Conservation (phyloP, 1,140 invertebrate genomes). For the Pseudomyrmex flavicornis region DNA sequence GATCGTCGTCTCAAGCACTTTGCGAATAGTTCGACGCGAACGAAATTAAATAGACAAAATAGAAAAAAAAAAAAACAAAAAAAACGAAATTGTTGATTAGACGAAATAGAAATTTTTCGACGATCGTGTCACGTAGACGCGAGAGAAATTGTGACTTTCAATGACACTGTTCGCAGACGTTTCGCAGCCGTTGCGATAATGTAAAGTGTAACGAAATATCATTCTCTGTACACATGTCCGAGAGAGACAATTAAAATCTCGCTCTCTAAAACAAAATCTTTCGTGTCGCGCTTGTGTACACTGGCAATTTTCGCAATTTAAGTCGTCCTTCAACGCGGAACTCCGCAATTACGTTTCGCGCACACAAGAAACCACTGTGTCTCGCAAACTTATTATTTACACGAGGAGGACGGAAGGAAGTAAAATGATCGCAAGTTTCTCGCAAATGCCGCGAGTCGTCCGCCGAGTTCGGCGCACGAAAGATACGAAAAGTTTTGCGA, state of each 20-base stretch:
- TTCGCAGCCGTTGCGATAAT: too few relatives aligned
- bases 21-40: background rate
- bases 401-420: slow-evolving; percentile 25
- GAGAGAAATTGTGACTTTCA: background rate
- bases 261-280: background rate
- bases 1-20: background rate
- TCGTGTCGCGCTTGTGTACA: background rate
- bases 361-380: slow-evolving; percentile 37
- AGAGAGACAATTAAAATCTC: slow-evolving; percentile 9
- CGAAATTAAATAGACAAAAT: too few relatives aligned
- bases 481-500: slow-evolving; percentile 24
- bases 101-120: too few relatives aligned
- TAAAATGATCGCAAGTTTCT: slow-evolving; percentile 28
- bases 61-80: too few relatives aligned
- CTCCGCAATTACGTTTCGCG: slow-evolving; percentile 15
- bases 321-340: background rate
- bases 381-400: slow-evolving; percentile 35
- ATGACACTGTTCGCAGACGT: too few relatives aligned
- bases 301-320: slow-evolving; percentile 5
- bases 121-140: too few relatives aligned
- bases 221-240: background rate
- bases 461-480: background rate
- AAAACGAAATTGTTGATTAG: too few relatives aligned
- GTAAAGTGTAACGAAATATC: too few relatives aligned
- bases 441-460: background rate